A percentile compares a stretch with the other conserved stretches of the same genome.
These are phyloP conservation scores for Bugulina stolonifera DNA, from an alignment of 2,888 invertebrate species.

Conservation along the genomic window DNA sequence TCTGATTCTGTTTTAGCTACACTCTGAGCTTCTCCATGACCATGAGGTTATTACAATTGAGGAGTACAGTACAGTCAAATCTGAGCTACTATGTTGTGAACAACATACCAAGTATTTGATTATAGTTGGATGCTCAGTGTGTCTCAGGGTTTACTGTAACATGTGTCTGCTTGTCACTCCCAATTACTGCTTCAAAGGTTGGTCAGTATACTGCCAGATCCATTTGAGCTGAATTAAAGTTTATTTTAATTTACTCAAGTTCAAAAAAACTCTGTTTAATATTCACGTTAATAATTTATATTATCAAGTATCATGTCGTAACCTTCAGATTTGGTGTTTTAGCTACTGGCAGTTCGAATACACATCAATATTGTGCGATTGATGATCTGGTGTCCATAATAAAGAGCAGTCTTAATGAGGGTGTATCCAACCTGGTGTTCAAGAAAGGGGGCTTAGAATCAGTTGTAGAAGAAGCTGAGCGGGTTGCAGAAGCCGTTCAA, in stretches of 20 bases:
- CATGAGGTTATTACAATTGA: not conserved
- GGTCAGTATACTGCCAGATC: too few relatives aligned
- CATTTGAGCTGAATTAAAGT: too few relatives aligned
- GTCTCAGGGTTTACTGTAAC: slow-evolving; percentile 14
- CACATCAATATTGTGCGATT: not conserved
- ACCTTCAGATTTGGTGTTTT: too few relatives aligned
- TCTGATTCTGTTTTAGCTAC: not conserved
- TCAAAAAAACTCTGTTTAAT: too few relatives aligned
- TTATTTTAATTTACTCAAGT: too few relatives aligned
- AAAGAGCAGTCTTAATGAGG: not conserved
- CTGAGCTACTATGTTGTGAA: not conserved
- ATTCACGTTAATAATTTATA: too few relatives aligned
- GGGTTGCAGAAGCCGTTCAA: not conserved
- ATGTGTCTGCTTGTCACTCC: not conserved
- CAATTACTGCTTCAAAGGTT: slow-evolving; percentile 8
- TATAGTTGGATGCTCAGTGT: not conserved
- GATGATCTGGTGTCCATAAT: not conserved
- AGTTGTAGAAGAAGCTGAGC: not conserved
- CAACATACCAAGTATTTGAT: slow-evolving; percentile 8
- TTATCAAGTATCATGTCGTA: too few relatives aligned
- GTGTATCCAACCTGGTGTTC: not conserved
- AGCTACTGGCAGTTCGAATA: not conserved
- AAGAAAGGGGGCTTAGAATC: not conserved
- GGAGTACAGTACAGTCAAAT: not conserved
- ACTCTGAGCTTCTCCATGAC: not conserved